Base-by-base conservation (phyloP, 2,888 invertebrate genomes). In the Lasioglossum vierecki region DNA sequence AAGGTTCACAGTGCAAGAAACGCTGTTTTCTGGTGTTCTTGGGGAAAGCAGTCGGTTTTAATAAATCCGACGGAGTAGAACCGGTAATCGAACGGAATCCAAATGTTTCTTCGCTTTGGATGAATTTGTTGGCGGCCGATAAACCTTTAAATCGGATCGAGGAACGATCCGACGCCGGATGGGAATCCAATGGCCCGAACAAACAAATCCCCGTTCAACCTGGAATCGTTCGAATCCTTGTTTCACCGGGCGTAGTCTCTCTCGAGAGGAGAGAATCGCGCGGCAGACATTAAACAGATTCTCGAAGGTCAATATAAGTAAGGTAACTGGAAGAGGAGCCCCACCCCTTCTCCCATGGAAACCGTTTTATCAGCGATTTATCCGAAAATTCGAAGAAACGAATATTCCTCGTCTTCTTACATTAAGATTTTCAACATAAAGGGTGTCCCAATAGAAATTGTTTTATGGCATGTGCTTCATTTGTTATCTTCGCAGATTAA, bases 261-360 rank as follows among this genome's bases (percentile, higher is more conserved):
- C 15, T 18, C 46, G 49, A 70, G 39, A 49, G 66, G 26, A 78
- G 66, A 15, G 71, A 75, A 79, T 74, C 79, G 73, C 13, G 63
- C 63, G n/a, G 30, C 41, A 49, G 66, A 87, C 73, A n/a, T 82
- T 90, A 90, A 89, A 86, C 82, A 89, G 83, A 89, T 90, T 90
- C 81, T 74, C 76, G 82, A 77, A 76, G 86, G 80, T 90, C 90
- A 76, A 90, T 90, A 85, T 87, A 87, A 80, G 74, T 82, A 72
- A 71, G 74, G 73, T 76, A 82, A 82, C 71, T 72, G 18, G 13
- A 76, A 80, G 73, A 75, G 70, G 60, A 46, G 18, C 1, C 1
- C n/a, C 41, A 35, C 18, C n/a, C 41, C 9, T 11, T 22, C 35
- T 4, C 22, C 35, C 9, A 0, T 18, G 9, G 68, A 68, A 68